A percentile compares a stretch with the other conserved stretches of the same genome.
Conservation (phyloP, 2,888 invertebrate species). For the Hydraecia micacea region DNA sequence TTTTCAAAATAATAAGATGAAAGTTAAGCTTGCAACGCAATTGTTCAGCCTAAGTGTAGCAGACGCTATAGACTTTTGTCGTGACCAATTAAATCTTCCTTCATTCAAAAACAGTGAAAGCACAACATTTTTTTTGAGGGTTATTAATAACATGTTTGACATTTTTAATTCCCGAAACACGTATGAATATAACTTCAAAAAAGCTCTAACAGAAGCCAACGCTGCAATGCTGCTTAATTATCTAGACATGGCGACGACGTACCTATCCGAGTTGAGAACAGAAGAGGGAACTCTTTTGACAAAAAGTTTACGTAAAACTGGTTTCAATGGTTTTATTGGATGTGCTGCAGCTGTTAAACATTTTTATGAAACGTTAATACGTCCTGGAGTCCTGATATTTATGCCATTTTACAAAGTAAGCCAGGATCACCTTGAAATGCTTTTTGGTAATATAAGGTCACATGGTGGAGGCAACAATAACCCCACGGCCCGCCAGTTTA, state of each 20-base stretch:
- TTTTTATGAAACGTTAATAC: not conserved
- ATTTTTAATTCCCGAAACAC: constrained; percentile 13
- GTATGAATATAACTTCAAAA: constrained; percentile 1
- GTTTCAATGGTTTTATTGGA: constrained; percentile 13
- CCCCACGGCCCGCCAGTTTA: too few relatives aligned
- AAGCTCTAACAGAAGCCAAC: constrained; percentile 1
- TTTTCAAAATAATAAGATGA: not conserved
- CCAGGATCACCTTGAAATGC: constrained; percentile 22
- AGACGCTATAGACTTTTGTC: too few relatives aligned
- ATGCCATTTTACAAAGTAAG: constrained; percentile 23
- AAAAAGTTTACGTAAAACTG: constrained; percentile 7
- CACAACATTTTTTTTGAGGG: not conserved
- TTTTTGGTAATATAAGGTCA: constrained; percentile 16
- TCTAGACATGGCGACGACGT: too few relatives aligned
- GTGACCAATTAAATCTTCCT: too few relatives aligned
- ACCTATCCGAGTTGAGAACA: not conserved
- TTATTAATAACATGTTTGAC: constrained; percentile 20
- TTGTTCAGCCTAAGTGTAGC: too few relatives aligned
- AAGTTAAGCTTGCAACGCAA: too few relatives aligned
- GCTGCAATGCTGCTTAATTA: too few relatives aligned
- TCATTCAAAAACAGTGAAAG: constrained; percentile 18
- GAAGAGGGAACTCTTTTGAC: not conserved
- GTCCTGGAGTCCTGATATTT: not conserved
- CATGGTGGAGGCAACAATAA: constrained; percentile 13
- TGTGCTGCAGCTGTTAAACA: constrained; percentile 4